Evolutionary conservation across 2,888 invertebrate species (phyloP), one percentile per base, ranked within the genome.

Genomic region (Drosophila multiciliata): DNA sequence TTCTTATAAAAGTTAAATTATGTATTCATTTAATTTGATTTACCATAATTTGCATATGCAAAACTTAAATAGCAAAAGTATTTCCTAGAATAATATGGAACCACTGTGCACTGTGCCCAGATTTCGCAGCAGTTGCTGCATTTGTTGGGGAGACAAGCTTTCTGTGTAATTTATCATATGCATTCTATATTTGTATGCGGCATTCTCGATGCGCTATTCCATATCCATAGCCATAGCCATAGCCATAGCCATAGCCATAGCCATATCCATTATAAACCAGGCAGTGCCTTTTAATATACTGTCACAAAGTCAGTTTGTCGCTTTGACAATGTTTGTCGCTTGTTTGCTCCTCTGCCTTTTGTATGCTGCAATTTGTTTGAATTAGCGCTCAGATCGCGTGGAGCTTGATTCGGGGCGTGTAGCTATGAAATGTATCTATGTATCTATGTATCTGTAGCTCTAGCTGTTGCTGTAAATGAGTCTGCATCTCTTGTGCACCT

Each of bases 321-420:
- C 53, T 36, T 54, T 53, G 12, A 64, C 66, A 38, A 57, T 50
- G 52, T 66, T 58, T 45, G 55, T 66, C 58, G 55, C 59, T 48
- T 58, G 66, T 53, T 59, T 73, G 70, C 67, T 77, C 61, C 78
- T 76, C 89, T 89, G 90, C 67, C 75, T 90, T 76, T 87, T 87
- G 70, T 86, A 87, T 87, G 87, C 82, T 79, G 90, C 86, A 86
- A 90, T 86, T 86, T 86, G 86, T 90, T 90, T 86, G 90, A 90
- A 90, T 90, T 86, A 85, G 80, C 85, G 83, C 63, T 59, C 53
- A 52, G 59, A 65, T 76, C 40, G 53, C 53, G 17, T 8, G 23
- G 60, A 62, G 54, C 60, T 63, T 54, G 52, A 67, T 68, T 72
- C 75, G 64, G 69, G 78, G 83, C 73, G 81, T 68, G 72, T 70